Percentiles rank a stretch among this genome's conserved stretches.
Conservation (phyloP, 2,797 vertebrate genomes). For the Oreortyx pictus region DNA sequence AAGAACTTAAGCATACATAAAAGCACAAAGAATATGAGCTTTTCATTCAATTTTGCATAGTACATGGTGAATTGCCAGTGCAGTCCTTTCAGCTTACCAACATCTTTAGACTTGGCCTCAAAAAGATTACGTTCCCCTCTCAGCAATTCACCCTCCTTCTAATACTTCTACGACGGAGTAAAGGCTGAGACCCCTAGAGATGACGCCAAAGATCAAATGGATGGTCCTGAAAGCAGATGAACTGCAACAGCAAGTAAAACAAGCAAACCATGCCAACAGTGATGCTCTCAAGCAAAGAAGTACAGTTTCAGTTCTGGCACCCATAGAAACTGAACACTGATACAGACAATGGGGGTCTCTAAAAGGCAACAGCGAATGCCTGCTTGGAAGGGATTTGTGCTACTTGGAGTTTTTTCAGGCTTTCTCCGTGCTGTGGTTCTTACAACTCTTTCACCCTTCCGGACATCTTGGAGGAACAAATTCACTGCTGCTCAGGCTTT, state of each 20-base stretch:
- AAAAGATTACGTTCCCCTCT: slow-evolving; percentile 32
- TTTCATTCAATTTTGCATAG: slow-evolving; percentile 40
- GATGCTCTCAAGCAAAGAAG: slow-evolving; percentile 41
- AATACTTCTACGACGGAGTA: slow-evolving; percentile 56
- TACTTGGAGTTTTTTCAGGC: background rate
- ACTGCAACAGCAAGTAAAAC: slow-evolving; percentile 28
- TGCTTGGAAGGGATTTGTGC: slow-evolving; percentile 1
- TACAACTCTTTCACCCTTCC: background rate
- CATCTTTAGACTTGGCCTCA: slow-evolving; percentile 51
- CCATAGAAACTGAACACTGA: background rate
- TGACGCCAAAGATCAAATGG: slow-evolving; percentile 50
- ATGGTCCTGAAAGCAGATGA: slow-evolving; percentile 54
- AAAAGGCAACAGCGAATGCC: background rate
- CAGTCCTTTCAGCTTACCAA: slow-evolving; percentile 52
- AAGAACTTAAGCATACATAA: slow-evolving; percentile 48
- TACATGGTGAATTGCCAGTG: slow-evolving; percentile 9
- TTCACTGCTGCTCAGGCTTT: background rate
- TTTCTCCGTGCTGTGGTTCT: background rate
- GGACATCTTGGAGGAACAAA: background rate
- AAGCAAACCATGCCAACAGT: slow-evolving; percentile 47
- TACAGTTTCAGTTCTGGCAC: slow-evolving; percentile 48
- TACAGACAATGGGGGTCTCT: background rate
- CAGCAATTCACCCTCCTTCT: slow-evolving; percentile 56
- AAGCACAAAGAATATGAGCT: slow-evolving; percentile 55
- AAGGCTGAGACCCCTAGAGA: slow-evolving; percentile 43